Evolutionary conservation across 2,797 vertebrate species (phyloP).

Genomic region (Apogon talboti): DNA sequence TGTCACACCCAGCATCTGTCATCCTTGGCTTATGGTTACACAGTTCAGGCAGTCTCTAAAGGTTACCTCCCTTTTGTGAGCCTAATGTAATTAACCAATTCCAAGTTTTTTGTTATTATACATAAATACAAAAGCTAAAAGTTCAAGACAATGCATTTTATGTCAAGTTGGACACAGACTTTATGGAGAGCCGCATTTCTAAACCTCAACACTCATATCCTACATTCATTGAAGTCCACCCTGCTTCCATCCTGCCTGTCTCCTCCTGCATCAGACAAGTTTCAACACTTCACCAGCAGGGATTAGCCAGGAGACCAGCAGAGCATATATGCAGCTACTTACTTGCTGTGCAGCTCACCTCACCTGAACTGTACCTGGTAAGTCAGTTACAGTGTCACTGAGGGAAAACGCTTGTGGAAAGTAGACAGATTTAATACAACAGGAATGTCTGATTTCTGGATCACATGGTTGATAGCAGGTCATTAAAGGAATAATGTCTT

Average conservation of each 20-base stretch:
- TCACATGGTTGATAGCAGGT: conserved; percentile 17
- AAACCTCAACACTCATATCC: not conserved
- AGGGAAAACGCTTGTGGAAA: not conserved
- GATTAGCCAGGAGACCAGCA: not conserved
- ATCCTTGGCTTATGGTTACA: conserved; percentile 7
- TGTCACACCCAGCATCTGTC: conserved; percentile 5
- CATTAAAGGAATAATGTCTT: conserved; percentile 9
- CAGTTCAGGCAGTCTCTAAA: not conserved
- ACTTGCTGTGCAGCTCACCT: conserved; percentile 3
- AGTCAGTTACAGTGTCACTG: not conserved
- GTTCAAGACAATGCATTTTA: not conserved
- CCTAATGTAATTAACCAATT: not conserved
- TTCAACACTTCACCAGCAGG: conserved; percentile 29
- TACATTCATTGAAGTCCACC: conserved; percentile 19
- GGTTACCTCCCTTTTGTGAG: not conserved
- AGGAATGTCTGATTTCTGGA: conserved; percentile 4
- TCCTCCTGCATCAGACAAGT: conserved; percentile 39
- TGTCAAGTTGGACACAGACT: not conserved
- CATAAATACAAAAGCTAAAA: not conserved
- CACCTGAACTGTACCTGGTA: conserved; percentile 1
- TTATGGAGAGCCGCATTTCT: not conserved
- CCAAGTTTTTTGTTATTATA: not conserved
- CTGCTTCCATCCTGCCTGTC: conserved; percentile 12
- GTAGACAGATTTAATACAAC: not conserved
- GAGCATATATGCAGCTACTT: not conserved